Evolutionary conservation across 1,140 invertebrate genomes (phyloP), one percentile per base, ranked within the genome.

Genomic region (Venustaconcha ellipsiformis): DNA sequence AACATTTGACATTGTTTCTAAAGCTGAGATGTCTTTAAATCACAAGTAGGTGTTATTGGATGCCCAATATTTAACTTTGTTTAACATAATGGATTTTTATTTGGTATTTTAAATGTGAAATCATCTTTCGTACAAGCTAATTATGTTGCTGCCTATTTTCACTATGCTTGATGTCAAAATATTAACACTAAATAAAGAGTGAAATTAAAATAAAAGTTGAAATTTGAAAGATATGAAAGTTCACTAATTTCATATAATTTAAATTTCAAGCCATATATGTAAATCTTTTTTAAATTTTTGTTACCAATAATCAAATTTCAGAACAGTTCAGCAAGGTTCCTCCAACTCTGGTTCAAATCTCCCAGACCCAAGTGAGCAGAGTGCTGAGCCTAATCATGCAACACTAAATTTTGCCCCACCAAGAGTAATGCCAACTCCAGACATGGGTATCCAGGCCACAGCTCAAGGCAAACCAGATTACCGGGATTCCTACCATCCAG

Each of bases 281-380:
- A 30, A 15, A 14, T 48, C 15, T 67, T 26, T 48, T 20, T 0
- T 37, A n/a, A 17, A 12, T 15, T 62, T 37, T 72, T n/a, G 20
- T 56, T 67, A 62, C 48, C 14, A 55, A 68, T 17, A 67, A 37
- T 30, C 58, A 23, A 23, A 58, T 79, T 77, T 57, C 64, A 87
- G 86, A 75, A 85, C 82, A 78, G 82, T 75, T 12, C 84, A 82
- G 71, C 84, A 85, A 67, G 70, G 82, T 64, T 67, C 55, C 66
- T 30, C 79, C 58, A 71, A 75, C 69, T 70, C 82, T 78, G 56
- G 72, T 72, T 17, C 65, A 74, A 67, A 75, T 78, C 30, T 74
- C 79, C 62, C 59, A 30, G 74, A 48, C 37, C 72, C 77, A 20
- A 56, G 71, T 56, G 82, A 84, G 13, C 83, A 82, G 66, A 74